Percentiles rank a stretch among this genome's conserved stretches.
These are phyloP conservation scores for Xanthorhoe spadicearia DNA, from an alignment of 2,888 invertebrate genomes.

Conservation along the genomic window DNA sequence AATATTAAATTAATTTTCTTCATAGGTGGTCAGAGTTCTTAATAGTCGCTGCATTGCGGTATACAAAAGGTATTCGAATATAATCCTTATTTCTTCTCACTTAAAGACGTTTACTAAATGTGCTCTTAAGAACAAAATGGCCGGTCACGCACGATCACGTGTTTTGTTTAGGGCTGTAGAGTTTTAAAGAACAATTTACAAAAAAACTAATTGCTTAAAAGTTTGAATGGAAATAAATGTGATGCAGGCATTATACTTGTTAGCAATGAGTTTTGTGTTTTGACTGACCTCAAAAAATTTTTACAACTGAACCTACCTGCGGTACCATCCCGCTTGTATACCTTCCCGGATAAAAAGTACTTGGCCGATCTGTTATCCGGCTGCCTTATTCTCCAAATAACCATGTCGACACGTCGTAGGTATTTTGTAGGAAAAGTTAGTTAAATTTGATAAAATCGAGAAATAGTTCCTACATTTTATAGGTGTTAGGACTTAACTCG, in stretches of 20 bases:
- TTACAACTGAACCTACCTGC: too few relatives aligned
- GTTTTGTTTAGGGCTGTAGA: conserved; percentile 44
- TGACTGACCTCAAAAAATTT: too few relatives aligned
- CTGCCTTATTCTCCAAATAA: too few relatives aligned
- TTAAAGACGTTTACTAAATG: conserved; percentile 59
- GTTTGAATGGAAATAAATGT: background rate
- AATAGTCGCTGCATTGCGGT: conserved; percentile 75
- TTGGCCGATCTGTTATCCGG: too few relatives aligned
- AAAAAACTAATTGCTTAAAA: conserved; percentile 4
- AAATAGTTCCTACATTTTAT: too few relatives aligned
- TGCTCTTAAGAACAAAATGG: conserved; percentile 62
- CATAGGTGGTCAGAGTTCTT: conserved; percentile 26
- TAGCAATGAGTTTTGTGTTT: too few relatives aligned
- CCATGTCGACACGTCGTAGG: too few relatives aligned
- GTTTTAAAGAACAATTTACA: conserved; percentile 24
- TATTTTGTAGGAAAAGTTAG: too few relatives aligned
- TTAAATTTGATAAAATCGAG: too few relatives aligned
- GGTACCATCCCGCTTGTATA: too few relatives aligned
- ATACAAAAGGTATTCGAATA: conserved; percentile 54
- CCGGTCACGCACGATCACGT: conserved; percentile 76
- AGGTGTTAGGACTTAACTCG: too few relatives aligned
- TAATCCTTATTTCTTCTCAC: conserved; percentile 55
- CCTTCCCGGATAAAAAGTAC: too few relatives aligned
- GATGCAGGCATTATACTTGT: background rate
- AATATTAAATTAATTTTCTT: background rate